Conservation (phyloP, 1,140 invertebrate species). For the Zaprionus lachaisei region DNA sequence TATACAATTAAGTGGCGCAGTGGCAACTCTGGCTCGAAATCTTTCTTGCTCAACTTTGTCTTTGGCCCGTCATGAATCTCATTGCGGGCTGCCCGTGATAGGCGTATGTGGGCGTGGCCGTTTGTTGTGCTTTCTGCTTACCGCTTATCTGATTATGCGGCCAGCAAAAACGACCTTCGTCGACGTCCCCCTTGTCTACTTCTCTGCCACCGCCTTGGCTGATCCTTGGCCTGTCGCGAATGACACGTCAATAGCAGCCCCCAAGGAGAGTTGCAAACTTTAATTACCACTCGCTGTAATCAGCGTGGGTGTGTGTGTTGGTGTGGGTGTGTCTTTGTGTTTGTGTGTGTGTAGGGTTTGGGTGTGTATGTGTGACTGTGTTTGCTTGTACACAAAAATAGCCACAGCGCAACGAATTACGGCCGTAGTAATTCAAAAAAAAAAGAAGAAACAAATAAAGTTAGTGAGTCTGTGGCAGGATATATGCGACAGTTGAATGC, state of each 20-base stretch:
- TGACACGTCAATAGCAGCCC: conserved; percentile 72
- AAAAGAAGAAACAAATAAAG: conserved; percentile 31
- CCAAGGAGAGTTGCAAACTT: conserved; percentile 78
- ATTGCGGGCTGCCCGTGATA: conserved; percentile 26
- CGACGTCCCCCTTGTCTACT: too few species aligned
- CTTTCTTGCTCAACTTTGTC: conserved; percentile 76
- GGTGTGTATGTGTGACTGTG: conserved; percentile 30
- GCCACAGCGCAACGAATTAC: conserved; percentile 38
- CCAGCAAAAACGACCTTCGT: conserved; percentile 18
- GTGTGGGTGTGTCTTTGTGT: conserved; percentile 8
- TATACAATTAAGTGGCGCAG: conserved; percentile 79
- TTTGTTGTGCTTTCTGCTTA: conserved; percentile 51
- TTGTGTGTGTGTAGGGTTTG: not conserved
- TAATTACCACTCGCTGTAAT: conserved; percentile 78
- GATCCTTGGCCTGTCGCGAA: conserved; percentile 41
- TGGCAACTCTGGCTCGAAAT: conserved; percentile 36
- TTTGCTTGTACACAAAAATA: conserved; percentile 44
- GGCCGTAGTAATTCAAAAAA: conserved; percentile 29
- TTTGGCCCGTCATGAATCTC: conserved; percentile 76
- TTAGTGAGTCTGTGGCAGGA: not conserved
- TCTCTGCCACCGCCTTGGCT: not conserved
- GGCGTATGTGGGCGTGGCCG: conserved; percentile 52
- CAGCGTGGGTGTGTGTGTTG: conserved; percentile 23
- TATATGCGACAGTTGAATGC: conserved; percentile 7
- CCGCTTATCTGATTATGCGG: conserved; percentile 77